A percentile compares a stretch with the other conserved stretches of the same genome.
Conservation (phyloP, 2,797 vertebrate species). For the Nannoperca australis region DNA sequence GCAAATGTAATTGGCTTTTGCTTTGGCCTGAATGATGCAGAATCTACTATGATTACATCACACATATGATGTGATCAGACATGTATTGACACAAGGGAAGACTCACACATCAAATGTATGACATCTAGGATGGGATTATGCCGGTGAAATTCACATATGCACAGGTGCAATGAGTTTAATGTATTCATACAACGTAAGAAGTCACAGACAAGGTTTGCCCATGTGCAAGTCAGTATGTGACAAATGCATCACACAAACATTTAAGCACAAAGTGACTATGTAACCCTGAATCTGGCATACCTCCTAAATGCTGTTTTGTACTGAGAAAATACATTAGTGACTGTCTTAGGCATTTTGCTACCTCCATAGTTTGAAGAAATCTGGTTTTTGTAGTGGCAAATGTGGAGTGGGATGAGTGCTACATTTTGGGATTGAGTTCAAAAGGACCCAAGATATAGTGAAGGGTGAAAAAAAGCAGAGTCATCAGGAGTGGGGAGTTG, state of each 20-base stretch:
- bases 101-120: neutral
- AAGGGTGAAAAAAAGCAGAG: slow-evolving; percentile 8
- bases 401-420: slow-evolving; percentile 34
- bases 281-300: neutral
- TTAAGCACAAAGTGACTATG: neutral
- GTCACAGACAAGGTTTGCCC: neutral
- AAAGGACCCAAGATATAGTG: slow-evolving; percentile 17
- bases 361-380: slow-evolving; percentile 9
- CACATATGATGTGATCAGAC: neutral
- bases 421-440: slow-evolving; percentile 23
- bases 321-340: neutral
- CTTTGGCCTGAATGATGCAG: neutral
- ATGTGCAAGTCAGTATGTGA: neutral
- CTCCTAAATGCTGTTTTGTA: neutral
- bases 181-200: neutral
- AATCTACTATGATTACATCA: neutral
- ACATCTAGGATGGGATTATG: neutral
- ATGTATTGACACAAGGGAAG: neutral
- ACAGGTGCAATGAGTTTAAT: neutral
- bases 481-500: slow-evolving; percentile 31
- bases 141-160: neutral
- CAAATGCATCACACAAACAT: neutral
- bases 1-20: neutral
- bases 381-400: slow-evolving; percentile 30
- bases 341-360: neutral